phyloP scores from a whole-genome alignment of 2,888 invertebrate genomes.

The Noctua janthina region DNA sequence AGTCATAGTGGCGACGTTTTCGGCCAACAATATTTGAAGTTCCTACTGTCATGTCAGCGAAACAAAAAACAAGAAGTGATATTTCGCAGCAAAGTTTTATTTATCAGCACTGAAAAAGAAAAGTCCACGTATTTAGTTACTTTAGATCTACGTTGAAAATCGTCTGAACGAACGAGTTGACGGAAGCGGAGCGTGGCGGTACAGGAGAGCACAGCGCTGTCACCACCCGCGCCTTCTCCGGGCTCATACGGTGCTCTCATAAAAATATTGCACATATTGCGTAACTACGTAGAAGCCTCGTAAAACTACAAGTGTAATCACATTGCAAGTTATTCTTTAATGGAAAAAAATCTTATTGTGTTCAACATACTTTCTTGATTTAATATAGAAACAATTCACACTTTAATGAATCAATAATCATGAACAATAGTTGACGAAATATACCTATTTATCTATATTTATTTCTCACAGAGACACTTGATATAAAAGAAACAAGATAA shows the following conservation, averaged over 20 bases:
- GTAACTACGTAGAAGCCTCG: not conserved
- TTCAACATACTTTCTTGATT: not conserved
- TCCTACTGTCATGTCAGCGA: not conserved
- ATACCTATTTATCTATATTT: not conserved
- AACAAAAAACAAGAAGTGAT: too few species aligned
- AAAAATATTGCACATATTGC: not conserved
- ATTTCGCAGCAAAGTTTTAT: not conserved
- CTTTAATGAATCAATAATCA: not conserved
- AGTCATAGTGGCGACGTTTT: not conserved
- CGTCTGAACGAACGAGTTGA: slow-evolving; percentile 11
- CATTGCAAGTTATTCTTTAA: not conserved
- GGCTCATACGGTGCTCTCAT: not conserved
- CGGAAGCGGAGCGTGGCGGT: slow-evolving; percentile 24
- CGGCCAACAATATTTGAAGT: not conserved
- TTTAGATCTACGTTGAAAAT: slow-evolving; percentile 33
- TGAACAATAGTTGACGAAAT: too few species aligned
- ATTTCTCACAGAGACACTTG: not conserved
- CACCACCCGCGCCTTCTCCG: not conserved
- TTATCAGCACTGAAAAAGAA: not conserved
- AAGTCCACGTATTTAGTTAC: slow-evolving; percentile 7
- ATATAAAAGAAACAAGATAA: not conserved
- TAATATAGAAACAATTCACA: not conserved
- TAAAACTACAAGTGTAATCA: not conserved
- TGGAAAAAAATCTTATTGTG: not conserved
- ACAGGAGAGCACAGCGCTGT: slow-evolving; percentile 3